Conservation (phyloP, 2,888 invertebrate genomes). For the Drosophila rubida region DNA sequence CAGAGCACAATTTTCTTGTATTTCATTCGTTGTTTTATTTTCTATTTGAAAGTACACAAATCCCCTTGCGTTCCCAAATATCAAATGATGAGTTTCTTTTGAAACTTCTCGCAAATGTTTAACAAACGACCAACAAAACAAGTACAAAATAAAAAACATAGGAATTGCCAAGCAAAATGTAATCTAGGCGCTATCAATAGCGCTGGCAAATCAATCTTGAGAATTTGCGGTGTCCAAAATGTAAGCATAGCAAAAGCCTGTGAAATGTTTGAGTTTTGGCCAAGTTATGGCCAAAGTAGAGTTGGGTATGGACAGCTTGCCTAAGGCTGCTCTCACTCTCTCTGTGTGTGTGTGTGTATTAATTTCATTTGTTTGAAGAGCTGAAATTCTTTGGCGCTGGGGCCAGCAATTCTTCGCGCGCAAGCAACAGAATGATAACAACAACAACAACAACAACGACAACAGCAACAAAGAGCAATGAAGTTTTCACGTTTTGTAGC, state of each 20-base stretch:
- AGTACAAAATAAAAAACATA: not conserved
- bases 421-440: slow-evolving; percentile 5
- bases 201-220: slow-evolving; percentile 14
- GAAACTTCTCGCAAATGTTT: not conserved
- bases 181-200: slow-evolving; percentile 6
- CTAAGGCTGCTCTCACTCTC: not conserved
- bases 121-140: not conserved
- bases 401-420: slow-evolving; percentile 7
- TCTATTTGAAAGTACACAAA: not conserved
- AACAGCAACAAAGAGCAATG: slow-evolving; percentile 13
- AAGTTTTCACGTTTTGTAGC: slow-evolving; percentile 24
- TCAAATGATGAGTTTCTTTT: not conserved
- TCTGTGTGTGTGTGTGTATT: slow-evolving; percentile 13
- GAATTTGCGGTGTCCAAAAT: slow-evolving; percentile 13
- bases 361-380: slow-evolving; percentile 29
- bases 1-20: not conserved
- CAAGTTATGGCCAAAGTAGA: not conserved
- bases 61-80: not conserved
- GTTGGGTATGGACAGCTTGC: not conserved
- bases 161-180: not conserved
- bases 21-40: not conserved
- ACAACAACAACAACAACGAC: too few species aligned
- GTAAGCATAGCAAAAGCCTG: not conserved
- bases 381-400: slow-evolving; percentile 12
- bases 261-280: slow-evolving; percentile 20